phyloP scores from a whole-genome alignment of 1,140 invertebrate genomes.

The Cheumatopsyche charites region DNA sequence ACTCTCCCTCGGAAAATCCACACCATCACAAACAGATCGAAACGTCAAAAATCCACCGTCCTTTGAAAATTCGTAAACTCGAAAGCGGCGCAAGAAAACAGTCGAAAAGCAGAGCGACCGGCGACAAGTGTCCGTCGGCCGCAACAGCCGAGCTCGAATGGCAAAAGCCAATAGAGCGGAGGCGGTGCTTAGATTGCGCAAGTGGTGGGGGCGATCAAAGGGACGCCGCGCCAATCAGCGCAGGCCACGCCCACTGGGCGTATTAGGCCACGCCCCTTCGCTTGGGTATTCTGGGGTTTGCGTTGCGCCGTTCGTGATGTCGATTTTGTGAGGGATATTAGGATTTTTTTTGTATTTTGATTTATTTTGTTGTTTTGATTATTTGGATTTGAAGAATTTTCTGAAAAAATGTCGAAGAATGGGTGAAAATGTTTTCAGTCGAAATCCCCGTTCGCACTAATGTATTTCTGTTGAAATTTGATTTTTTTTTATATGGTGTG shows the following conservation, averaged over 20 bases:
- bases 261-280: neutral
- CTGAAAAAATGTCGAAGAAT: too few relatives aligned
- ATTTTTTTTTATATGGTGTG: too few relatives aligned
- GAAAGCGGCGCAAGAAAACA: neutral
- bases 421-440: too few relatives aligned
- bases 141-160: slow-evolving; percentile 49
- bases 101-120: neutral
- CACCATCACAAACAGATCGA: neutral
- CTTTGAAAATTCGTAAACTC: neutral
- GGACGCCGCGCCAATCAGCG: slow-evolving; percentile 47
- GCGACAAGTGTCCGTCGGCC: slow-evolving; percentile 25
- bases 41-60: neutral
- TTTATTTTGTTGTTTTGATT: too few relatives aligned
- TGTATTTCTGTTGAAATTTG: too few relatives aligned
- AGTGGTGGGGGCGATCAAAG: slow-evolving; percentile 55
- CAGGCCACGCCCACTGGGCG: slow-evolving; percentile 6
- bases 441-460: too few relatives aligned
- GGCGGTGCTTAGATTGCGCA: slow-evolving; percentile 42
- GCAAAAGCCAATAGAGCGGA: slow-evolving; percentile 57
- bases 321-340: too few relatives aligned
- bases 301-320: too few relatives aligned
- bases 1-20: neutral
- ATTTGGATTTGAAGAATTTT: too few relatives aligned
- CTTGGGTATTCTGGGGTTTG: too few relatives aligned
- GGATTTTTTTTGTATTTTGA: too few relatives aligned